These are phyloP conservation scores for Dendronephthya gigantea DNA, from an alignment of 64 coral and sea anemone genomes.

Conservation along the genomic window DNA sequence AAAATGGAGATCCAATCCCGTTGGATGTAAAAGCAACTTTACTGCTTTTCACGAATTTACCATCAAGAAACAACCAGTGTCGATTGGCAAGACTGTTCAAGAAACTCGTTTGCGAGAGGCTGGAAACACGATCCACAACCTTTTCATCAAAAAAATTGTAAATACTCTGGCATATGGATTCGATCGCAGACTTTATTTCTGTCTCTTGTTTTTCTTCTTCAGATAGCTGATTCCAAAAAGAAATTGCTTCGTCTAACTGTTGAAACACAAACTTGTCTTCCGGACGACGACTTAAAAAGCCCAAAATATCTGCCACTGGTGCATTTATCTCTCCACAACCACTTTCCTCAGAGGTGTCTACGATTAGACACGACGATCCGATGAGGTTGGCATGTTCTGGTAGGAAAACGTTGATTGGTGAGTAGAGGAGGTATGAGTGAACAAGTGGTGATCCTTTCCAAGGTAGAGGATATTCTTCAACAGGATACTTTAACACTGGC, in stretches of 20 bases:
- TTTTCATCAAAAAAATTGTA: slow-evolving; percentile 64
- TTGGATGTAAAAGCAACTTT: slow-evolving; percentile 66
- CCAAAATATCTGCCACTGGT: slow-evolving; percentile 39
- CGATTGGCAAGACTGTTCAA: slow-evolving; percentile 45
- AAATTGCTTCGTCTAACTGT: no score
- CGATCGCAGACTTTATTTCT: slow-evolving; percentile 15
- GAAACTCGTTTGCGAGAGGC: no score
- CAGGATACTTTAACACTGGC: slow-evolving; percentile 49
- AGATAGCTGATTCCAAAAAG: no score
- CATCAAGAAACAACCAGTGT: slow-evolving; percentile 69
- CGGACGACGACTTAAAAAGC: slow-evolving; percentile 23
- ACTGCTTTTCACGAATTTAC: slow-evolving; percentile 49
- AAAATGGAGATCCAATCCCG: no score
- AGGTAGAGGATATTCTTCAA: no score
- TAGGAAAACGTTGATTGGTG: slow-evolving; percentile 45
- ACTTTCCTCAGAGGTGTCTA: slow-evolving; percentile 51
- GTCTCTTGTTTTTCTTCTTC: slow-evolving; percentile 36
- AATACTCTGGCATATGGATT: slow-evolving; percentile 37
- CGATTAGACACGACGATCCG: slow-evolving; percentile 48
- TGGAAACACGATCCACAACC: slow-evolving; percentile 31
- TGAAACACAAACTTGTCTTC: slow-evolving; percentile 45
- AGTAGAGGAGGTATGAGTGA: neutral
- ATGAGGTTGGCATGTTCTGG: slow-evolving; percentile 51
- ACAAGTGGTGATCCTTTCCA: slow-evolving; percentile 31
- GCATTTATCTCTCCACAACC: slow-evolving; percentile 54